Evolutionary conservation across 2,113 vertebrate genomes (phyloP).

Genomic region (Corythaeola cristata): DNA sequence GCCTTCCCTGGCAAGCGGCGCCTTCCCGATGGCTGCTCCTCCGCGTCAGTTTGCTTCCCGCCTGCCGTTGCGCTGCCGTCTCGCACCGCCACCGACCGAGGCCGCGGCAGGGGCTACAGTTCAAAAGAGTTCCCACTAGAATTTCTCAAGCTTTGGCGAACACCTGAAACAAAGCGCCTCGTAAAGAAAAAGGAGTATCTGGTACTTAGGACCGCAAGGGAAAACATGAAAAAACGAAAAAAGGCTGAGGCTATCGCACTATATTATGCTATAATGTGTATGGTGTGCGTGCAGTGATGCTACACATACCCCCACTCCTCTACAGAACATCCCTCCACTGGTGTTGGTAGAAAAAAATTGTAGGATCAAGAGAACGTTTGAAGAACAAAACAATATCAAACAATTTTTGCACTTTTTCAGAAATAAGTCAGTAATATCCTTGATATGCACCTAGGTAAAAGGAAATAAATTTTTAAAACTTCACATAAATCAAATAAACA

Average conservation of each 20-base stretch:
- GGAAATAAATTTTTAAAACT: background rate
- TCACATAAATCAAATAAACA: background rate
- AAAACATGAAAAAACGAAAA: too few species aligned
- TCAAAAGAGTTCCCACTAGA: background rate
- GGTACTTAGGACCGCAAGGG: background rate
- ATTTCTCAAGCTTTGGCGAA: background rate
- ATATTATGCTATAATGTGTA: accelerated
- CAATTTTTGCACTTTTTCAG: background rate
- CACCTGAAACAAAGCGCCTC: background rate
- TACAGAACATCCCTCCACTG: background rate
- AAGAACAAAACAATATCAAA: background rate
- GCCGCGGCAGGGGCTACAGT: background rate
- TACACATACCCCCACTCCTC: accelerated
- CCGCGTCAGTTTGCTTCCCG: too few species aligned
- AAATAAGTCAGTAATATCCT: background rate
- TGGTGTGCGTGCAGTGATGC: accelerated
- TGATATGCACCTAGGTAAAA: background rate
- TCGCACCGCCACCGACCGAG: accelerated
- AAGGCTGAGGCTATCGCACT: background rate
- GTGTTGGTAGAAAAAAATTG: accelerated
- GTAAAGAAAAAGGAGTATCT: too few species aligned
- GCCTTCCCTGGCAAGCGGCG: too few species aligned
- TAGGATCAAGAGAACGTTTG: too few species aligned
- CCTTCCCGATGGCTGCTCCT: background rate
- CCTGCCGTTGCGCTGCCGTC: too few species aligned